These are phyloP conservation scores for Coptodon bakossiorum DNA, from an alignment of 2,113 vertebrate genomes.

Conservation along the genomic window DNA sequence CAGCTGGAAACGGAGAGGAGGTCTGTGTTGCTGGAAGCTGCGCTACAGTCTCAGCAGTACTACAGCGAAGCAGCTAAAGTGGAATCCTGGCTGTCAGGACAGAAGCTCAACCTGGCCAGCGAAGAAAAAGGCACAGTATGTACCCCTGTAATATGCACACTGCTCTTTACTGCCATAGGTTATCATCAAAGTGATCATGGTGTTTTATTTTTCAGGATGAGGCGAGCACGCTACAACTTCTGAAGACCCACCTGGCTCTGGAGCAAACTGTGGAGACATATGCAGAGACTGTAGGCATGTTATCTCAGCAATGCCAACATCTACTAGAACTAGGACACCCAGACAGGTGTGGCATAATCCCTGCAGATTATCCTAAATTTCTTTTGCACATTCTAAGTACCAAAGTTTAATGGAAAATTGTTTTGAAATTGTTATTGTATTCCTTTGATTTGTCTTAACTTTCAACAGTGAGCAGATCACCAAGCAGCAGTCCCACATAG, in stretches of 20 bases:
- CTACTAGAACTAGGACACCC: conserved; percentile 83
- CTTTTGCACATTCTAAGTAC: neutral
- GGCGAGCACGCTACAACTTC: conserved; percentile 82
- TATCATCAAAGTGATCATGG: neutral
- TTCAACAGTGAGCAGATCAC: conserved; percentile 77
- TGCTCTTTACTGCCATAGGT: neutral
- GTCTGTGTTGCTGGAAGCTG: conserved; percentile 74
- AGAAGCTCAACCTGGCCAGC: conserved; percentile 86
- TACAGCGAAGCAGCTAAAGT: conserved; percentile 83
- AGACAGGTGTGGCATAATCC: conserved; percentile 74
- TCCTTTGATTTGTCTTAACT: neutral
- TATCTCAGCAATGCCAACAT: conserved; percentile 82
- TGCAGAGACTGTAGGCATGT: conserved; percentile 81
- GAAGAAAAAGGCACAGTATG: conserved; percentile 87
- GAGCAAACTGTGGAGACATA: conserved; percentile 90
- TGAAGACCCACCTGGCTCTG: conserved; percentile 84
- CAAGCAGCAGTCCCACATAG: conserved; percentile 88
- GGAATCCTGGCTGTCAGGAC: conserved; percentile 89
- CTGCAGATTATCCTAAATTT: neutral
- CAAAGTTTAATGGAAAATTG: neutral
- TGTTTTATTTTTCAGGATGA: conserved; percentile 74
- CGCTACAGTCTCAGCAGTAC: conserved; percentile 84
- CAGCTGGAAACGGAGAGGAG: conserved; percentile 77
- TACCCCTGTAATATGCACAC: neutral
- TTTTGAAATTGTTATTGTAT: neutral